Base-by-base conservation (phyloP, 2,797 vertebrate species). In the Onychomys torridus region DNA sequence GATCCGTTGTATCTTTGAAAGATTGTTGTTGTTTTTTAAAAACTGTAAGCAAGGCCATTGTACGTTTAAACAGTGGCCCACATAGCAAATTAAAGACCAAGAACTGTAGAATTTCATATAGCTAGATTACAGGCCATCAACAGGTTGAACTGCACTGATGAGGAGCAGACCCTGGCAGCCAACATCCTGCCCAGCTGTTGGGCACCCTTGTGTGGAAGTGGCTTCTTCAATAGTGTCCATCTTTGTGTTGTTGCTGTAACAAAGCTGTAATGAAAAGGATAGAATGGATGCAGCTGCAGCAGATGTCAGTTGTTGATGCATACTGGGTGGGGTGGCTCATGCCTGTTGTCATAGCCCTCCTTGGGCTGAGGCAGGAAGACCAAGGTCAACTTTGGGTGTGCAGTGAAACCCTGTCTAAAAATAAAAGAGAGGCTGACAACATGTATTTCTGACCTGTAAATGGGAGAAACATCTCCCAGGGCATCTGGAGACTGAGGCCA, bases 121-220 rank as follows among this genome's bases (percentile, higher is more conserved):
- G 34, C 12, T 2, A 12, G 4, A 32, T 17, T 43, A 37, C 89
- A 43, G 32, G 27, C 19, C 37, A 59, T 5, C 5, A 19, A 27
- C 23, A 12, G 14, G 21, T 43, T 10, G 3, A 25, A 34, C 19
- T 13, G 3, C 9, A 1, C 4, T 6, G 12, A 37, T 2, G 9
- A 34, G 13, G 27, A 55, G 13, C 12, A 49, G 23, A 43, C 82
- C 8, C 11, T 46, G 25, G 61, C 17, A 25, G 71, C 32, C 49
- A 29, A 49, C 19, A 12, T 11, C 43, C 9, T 29, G 21, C 59
- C 59, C 43, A 49, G 23, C 5, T 52, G 10, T 32, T 32, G 4
- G 32, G 32, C 5, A 65, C 10, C 2, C 73, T 61, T 59, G 40
- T 0, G 7, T 19, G 59, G 46, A 40, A 81, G 4, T 4, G 32